A percentile compares a stretch with the other conserved stretches of the same genome.
Conservation (phyloP, 1,140 invertebrate species). For the Epicauta chinensis region DNA sequence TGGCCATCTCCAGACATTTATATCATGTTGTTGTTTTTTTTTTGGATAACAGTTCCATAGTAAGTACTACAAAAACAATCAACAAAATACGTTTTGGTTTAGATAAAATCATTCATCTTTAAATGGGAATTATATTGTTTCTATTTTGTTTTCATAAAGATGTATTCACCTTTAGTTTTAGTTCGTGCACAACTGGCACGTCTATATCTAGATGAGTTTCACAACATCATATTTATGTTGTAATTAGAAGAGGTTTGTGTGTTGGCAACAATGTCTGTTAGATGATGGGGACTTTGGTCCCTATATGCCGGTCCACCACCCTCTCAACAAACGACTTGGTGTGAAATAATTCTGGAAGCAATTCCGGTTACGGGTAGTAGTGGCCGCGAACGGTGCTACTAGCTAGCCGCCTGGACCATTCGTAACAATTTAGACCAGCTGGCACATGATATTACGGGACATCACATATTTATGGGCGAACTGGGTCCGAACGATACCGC, state of each 20-base stretch:
- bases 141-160: too few relatives aligned
- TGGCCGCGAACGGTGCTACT: constrained; percentile 19
- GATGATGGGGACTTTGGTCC: background rate
- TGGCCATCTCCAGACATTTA: too few relatives aligned
- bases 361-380: constrained; percentile 22
- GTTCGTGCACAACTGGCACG: too few relatives aligned
- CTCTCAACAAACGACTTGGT: constrained; percentile 23
- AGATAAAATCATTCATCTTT: too few relatives aligned
- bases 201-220: background rate
- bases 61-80: too few relatives aligned
- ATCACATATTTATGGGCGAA: constrained; percentile 38
- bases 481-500: constrained; percentile 8
- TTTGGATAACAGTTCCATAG: too few relatives aligned
- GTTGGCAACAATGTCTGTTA: constrained; percentile 11
- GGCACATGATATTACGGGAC: constrained; percentile 39
- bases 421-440: constrained; percentile 40
- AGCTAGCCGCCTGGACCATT: constrained; percentile 30
- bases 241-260: constrained; percentile 17
- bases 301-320: background rate
- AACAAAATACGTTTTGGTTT: too few relatives aligned
- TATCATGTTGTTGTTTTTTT: too few relatives aligned
- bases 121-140: too few relatives aligned
- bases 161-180: too few relatives aligned
- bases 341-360: constrained; percentile 28
- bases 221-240: constrained; percentile 19